Evolutionary conservation across 2,797 vertebrate species (phyloP).

Genomic region (Pangasius larnaudii): DNA sequence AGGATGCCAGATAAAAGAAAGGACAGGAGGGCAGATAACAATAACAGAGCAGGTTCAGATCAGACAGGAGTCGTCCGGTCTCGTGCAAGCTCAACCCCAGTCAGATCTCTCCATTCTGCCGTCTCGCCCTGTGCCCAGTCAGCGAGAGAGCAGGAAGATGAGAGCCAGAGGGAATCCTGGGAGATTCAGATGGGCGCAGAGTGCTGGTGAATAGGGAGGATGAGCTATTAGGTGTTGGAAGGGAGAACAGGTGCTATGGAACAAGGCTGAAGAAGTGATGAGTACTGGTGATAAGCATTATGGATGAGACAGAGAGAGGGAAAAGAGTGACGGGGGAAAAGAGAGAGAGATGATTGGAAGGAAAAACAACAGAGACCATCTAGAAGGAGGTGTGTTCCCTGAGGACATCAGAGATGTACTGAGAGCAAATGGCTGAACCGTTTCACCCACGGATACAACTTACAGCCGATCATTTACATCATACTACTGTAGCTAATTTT

Average conservation of each 20-base stretch:
- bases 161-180: slow-evolving; percentile 51
- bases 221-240: slow-evolving; percentile 59
- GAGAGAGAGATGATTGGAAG: neutral
- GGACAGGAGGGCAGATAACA: slow-evolving; percentile 43
- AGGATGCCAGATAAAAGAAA: slow-evolving; percentile 53
- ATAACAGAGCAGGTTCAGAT: slow-evolving; percentile 37
- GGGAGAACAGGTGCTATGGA: slow-evolving; percentile 57
- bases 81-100: slow-evolving; percentile 21
- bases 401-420: neutral
- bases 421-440: neutral
- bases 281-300: slow-evolving; percentile 57
- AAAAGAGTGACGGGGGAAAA: slow-evolving; percentile 37
- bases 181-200: slow-evolving; percentile 12
- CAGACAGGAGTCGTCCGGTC: slow-evolving; percentile 19
- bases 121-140: neutral
- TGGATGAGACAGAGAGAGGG: slow-evolving; percentile 51
- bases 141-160: slow-evolving; percentile 49
- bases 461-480: neutral
- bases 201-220: slow-evolving; percentile 37
- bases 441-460: neutral
- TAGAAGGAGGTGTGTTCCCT: slow-evolving; percentile 11
- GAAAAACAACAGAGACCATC: slow-evolving; percentile 1
- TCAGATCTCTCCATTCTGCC: neutral
- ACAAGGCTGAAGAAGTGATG: slow-evolving; percentile 58
- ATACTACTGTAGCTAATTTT: neutral